Base-by-base conservation (phyloP, 2,797 vertebrate genomes). In the Mormyrus hasselquistii region DNA sequence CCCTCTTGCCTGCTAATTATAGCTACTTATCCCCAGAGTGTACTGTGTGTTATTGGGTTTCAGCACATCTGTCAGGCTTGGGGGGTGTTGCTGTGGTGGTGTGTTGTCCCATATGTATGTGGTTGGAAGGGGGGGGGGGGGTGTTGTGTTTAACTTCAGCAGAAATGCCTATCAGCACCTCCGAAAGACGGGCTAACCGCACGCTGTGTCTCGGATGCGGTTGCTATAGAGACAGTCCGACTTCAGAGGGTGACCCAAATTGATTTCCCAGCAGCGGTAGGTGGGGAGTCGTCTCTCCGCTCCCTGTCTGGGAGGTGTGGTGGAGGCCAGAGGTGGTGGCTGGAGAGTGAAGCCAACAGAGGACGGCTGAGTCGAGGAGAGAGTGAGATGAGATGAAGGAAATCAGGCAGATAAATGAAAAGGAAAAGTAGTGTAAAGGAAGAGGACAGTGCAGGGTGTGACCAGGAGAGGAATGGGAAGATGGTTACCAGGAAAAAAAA, bases 191-290 rank as follows among this genome's bases (percentile, higher is more conserved):
- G 88, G 29, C 88, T 86, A 53, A 57, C 88, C 49, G 7, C 83
- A 25, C 49, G 34, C 88, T 47, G 14, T 12, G 19, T 86, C 83
- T 89, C 93, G 86, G 89, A 92, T 94, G 89, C 91, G 55, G 94
- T 97, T 95, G 73, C 92, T 92, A 95, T 96, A 93, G 94, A 91
- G 94, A 97, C 92, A 0, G 0, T 90, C 88, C 90, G 90, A 92
- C 79, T 83, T 91, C 55, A 90, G 90, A 92, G 91, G 94, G 90
- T 96, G 94, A 96, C 93, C 94, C 92, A 95, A 95, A 96, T 96
- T 95, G 95, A 95, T 95, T 95, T 94, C 91, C 92, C 88, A 95
- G 92, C 93, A 92, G 92, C 92, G 90, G 91, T 92, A 92, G 90
- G 92, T 94, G 90, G 93, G 90, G 90, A 82, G 91, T 87, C 90